These are phyloP conservation scores for Luffia ferchaultella DNA, from an alignment of 2,888 invertebrate species.

Conservation along the genomic window DNA sequence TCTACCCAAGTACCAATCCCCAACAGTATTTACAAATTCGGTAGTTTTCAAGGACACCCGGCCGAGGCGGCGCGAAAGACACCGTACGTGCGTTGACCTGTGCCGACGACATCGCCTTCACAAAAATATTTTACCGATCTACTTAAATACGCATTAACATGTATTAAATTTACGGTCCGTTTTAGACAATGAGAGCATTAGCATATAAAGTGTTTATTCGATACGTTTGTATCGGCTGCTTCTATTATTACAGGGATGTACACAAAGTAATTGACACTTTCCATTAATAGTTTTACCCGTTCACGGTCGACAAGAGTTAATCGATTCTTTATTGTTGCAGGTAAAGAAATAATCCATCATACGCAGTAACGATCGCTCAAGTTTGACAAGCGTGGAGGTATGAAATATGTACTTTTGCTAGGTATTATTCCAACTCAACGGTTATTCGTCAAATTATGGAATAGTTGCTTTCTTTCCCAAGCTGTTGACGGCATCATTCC, in stretches of 20 bases:
- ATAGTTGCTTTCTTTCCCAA: not conserved
- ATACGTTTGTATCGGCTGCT: conserved; percentile 4
- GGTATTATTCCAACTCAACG: not conserved
- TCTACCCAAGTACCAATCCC: too few species aligned
- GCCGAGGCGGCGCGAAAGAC: conserved; percentile 52
- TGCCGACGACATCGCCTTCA: conserved; percentile 47
- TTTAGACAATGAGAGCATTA: conserved; percentile 45
- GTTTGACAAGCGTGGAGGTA: not conserved
- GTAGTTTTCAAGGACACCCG: conserved; percentile 56
- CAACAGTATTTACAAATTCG: conserved; percentile 36
- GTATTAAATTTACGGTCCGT: conserved; percentile 41
- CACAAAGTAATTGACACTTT: too few species aligned
- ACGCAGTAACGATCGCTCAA: not conserved
- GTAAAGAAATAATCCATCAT: not conserved
- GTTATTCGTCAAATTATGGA: not conserved
- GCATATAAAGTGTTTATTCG: conserved; percentile 38
- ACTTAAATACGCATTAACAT: conserved; percentile 32
- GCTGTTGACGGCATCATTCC: not conserved
- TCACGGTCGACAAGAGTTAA: not conserved
- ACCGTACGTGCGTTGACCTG: conserved; percentile 57
- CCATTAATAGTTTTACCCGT: too few species aligned
- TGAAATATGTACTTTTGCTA: not conserved
- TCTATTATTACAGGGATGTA: too few species aligned
- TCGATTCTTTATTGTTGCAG: not conserved
- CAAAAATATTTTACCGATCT: conserved; percentile 34